phyloP scores from a whole-genome alignment of 2,797 vertebrate genomes.

The Protonibea diacanthus region DNA sequence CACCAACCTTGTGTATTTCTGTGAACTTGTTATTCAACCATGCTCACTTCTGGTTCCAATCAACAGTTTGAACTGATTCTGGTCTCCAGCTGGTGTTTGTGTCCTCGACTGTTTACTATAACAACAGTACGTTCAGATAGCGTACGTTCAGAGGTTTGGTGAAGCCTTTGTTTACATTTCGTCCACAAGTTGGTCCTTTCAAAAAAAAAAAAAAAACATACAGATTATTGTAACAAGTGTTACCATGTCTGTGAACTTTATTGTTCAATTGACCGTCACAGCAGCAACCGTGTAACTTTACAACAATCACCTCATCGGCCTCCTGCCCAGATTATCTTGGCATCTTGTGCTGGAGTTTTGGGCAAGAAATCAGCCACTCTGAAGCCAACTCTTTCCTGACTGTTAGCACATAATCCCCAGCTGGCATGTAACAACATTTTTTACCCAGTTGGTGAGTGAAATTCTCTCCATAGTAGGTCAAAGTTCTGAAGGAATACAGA shows the following conservation, averaged over 20 bases:
- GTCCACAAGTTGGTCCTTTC: neutral
- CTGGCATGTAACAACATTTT: constrained; percentile 31
- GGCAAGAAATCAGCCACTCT: constrained; percentile 20
- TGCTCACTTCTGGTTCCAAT: no score
- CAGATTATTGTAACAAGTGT: constrained; percentile 1
- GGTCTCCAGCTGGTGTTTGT: no score
- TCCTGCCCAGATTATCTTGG: constrained; percentile 48
- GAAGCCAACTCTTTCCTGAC: constrained; percentile 32
- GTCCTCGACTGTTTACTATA: no score
- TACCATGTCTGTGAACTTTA: neutral
- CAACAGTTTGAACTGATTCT: no score
- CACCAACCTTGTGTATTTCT: no score
- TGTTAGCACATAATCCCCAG: constrained; percentile 32
- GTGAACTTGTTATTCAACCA: no score
- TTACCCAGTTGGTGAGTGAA: constrained; percentile 30
- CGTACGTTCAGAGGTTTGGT: neutral
- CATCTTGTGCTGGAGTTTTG: constrained; percentile 16
- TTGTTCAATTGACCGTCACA: constrained; percentile 27
- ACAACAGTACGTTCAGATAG: neutral
- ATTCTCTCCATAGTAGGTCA: constrained; percentile 27
- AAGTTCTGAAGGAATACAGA: constrained; percentile 24
- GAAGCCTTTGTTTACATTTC: neutral
- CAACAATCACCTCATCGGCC: constrained; percentile 26
- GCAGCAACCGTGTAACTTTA: constrained; percentile 26
- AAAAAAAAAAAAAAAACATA: neutral